Evolutionary conservation across 2,888 invertebrate species (phyloP), one percentile per base, ranked within the genome.

Genomic region (Lymantria monacha): DNA sequence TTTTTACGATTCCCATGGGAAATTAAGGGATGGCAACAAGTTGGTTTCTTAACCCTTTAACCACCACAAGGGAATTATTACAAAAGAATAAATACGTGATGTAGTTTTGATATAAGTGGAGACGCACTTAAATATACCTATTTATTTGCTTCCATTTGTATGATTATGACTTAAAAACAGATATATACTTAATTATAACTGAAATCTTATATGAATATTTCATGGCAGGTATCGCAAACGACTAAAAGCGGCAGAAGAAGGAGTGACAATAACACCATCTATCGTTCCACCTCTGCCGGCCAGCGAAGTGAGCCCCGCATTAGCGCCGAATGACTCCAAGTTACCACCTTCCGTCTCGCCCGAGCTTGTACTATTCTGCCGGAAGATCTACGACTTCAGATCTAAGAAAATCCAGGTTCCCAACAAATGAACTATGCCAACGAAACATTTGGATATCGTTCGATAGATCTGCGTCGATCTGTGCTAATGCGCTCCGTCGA

Each of bases 331-430:
- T 78, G 94, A 82, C 93, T 92, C 78, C 94, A 95, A 69, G 93
- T 95, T 84, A 81, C 95, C 86, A 85, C 94, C 87, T 87, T 57
- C 84, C 36, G 88, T 91, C 14, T 93, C 95, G 50, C 93, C 95
- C 9, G 98, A 98, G 73, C 94, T 97, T 83, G 96, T 99, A 42
- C 96, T 98, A 82, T 97, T 98, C 92, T 98, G 98, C 87, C 95
- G 98, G 45, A 95, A 97, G 70, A 79, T 98, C 55, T 99, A 98
- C 92, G 98, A 99, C 90, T 98, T 97, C 91, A 94, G 98, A 69
- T 96, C 97, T 72, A 97, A 97, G 80, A 92, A 96, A 70, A 93
- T 96, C 58, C 87, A 87, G 61, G 81, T 84, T 11, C 87, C 87
- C 44, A 87, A 83, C 78, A 90, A 91, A 72, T 91, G 90, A 90